phyloP scores from a whole-genome alignment of 2,113 vertebrate species.

The Trochalopteron elliotii region DNA sequence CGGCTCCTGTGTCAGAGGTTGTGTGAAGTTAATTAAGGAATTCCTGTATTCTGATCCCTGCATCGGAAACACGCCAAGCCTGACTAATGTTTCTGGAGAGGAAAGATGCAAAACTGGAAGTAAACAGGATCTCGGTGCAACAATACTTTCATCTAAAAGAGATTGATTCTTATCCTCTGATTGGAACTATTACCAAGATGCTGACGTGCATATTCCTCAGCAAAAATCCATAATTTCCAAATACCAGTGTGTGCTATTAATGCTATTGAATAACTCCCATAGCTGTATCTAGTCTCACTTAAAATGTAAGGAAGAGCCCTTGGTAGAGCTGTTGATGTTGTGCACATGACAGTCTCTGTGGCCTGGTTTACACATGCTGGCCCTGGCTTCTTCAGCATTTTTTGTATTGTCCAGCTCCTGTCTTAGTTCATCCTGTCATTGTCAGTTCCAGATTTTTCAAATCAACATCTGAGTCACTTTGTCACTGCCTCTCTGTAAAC shows the following conservation, averaged over 20 bases:
- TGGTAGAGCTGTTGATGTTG: not conserved
- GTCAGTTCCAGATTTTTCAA: not conserved
- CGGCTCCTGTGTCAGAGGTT: not conserved
- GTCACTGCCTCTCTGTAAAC: not conserved
- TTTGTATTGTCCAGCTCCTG: not conserved
- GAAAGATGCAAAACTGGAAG: not conserved
- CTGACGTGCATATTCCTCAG: not conserved
- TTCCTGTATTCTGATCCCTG: not conserved
- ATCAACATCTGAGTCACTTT: not conserved
- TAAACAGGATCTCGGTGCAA: not conserved
- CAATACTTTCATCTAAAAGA: not conserved
- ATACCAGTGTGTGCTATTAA: not conserved
- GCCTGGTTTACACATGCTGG: rapidly evolving
- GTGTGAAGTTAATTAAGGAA: not conserved
- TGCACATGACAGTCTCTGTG: not conserved
- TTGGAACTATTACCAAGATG: not conserved
- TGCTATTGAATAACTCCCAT: not conserved
- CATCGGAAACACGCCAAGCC: not conserved
- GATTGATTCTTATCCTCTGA: not conserved
- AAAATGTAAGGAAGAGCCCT: not conserved
- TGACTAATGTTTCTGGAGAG: not conserved
- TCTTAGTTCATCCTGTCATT: not conserved
- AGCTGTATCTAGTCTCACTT: not conserved
- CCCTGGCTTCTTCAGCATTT: not conserved
- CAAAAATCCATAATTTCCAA: not conserved